Base-by-base conservation (phyloP, 2,113 vertebrate genomes). In the Saguinus midas region DNA sequence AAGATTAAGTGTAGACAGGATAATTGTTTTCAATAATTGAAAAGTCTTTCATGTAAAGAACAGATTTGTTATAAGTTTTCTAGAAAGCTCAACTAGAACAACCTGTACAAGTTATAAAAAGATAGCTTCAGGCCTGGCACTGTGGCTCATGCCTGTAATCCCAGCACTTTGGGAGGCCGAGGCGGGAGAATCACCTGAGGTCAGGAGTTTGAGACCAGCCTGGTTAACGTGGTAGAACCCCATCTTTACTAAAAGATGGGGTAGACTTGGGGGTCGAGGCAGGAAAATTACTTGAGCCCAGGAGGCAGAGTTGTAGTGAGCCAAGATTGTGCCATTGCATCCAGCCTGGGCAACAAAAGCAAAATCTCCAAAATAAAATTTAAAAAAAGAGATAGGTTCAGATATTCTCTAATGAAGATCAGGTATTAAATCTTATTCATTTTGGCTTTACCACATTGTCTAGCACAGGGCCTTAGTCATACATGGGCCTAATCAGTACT, bases 11-110 rank as follows among this genome's bases (percentile, higher is more conserved):
- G 21, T 72, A 95, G 95, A 81, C 81, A 87, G 64, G 68, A 96
- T 96, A 96, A 97, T 90, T 98, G 96, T 96, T 97, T 97, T 97
- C 96, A 95, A 76, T 97, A 98, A 94, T 97, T 97, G 81, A n/a
- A 97, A 97, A 97, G 80, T 96, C 94, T 97, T 95, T 95, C 93
- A 58, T 83, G 37, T 95, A 94, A 96, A 72, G 84, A 90, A 97
- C 83, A 94, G 84, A 94, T 96, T 97, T 97, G 81, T 87, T 96
- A 81, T 61, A 57, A 94, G 66, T 94, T 96, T 96, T 94, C 83
- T 91, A 85, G 92, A 96, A 97, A 87, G 29, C 48, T 91, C 83
- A 83, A 37, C 70, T n/a, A 92, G 52, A 95, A 84, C 79, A 95
- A 73, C 57, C 76, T 95, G 83, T 70, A 10, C 29, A 79, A 72